Evolutionary conservation across 2,113 vertebrate genomes (phyloP), one percentile per base, ranked within the genome.

Genomic region (Pithys albifrons): DNA sequence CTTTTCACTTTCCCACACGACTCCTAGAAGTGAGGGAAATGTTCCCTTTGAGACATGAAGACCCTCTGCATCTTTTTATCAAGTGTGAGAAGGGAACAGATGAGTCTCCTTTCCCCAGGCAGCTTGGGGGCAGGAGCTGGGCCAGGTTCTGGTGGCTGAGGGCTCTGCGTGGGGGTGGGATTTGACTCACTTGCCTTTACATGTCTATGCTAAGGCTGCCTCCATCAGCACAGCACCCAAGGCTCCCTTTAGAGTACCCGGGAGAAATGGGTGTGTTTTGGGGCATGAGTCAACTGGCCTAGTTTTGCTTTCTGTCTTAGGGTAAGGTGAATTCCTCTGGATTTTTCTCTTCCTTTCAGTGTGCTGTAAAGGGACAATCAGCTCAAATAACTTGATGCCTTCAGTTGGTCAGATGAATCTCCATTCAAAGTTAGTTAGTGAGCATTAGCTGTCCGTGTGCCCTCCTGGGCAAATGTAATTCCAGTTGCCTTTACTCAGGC

Each of bases 211-310:
- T 67, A 24, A 24, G 48, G 49, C 75, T 84, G 43, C 54, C 52
- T 89, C 64, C 69, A 54, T 49, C 3, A 2, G 54, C 65, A 35
- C 33, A 57, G 55, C 67, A 89, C 85, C 71, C 41, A 25, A 24
- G 54, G 57, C 75, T 91, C 9, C 64, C 52, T 92, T 74, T 74
- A 41, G 55, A 70, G 55, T 77, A 51, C 49, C 25, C 24, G 2
- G 51, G 75, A 90, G 64, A 86, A 80, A 58, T 48, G 79, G 91
- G 86, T 88, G 92, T 86, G 79, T 33, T 94, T 64, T 37, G 27
- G 59, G 83, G 51, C 43, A 43, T 93, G 92, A 95, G 46, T 88
- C 80, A 95, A 71, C 75, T 48, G 72, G 67, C 52, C 37, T 58
- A 1, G 49, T 77, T 97, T 84, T 92, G 58, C 65, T 84, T 92